Evolutionary conservation across 2,797 vertebrate genomes (phyloP), one percentile per base, ranked within the genome.

Genomic region (Microctenopoma lineatum): DNA sequence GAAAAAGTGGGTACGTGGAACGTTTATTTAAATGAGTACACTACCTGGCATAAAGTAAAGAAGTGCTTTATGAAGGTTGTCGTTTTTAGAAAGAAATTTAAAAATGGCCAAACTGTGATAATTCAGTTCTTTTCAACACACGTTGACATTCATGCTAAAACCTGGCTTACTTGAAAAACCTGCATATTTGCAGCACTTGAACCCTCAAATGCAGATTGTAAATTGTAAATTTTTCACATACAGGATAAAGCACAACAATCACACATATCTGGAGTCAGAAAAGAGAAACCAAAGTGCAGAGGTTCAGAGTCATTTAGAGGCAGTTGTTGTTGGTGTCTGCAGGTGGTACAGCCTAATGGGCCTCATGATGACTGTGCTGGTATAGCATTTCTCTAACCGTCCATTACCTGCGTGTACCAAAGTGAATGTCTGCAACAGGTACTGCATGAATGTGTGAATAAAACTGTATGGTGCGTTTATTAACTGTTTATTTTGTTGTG

Each of bases 311-410:
- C 25, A 65, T 75, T 84, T 44, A 41, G 67, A 42, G 9, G 14
- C 13, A 42, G 46, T 45, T 70, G 38, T 50, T 51, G 21, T 41
- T 73, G 50, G n/a, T 55, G 47, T 76, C 44, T 64, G 55, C 26
- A 58, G 77, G 45, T 58, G 51, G 53, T 46, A 52, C 50, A 57
- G 70, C 66, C 58, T 75, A 64, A 83, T 66, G 45, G 72, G 69
- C 65, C 77, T 48, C 61, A 26, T 2, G 21, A 57, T 29, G 75
- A 81, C 70, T 62, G 67, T 61, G 61, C 70, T 44, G 70, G 12
- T 39, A 65, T 52, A 72, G 75, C 41, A 58, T 47, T 44, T 57
- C 65, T 16, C 39, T 2, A 50, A 54, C 41, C 5, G 10, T 16
- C 12, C 29, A 45, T 60, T 50, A 53, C 46, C 46, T 18, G 3